These are phyloP conservation scores for Melanargia galathea DNA, from an alignment of 2,888 invertebrate genomes.

Conservation along the genomic window DNA sequence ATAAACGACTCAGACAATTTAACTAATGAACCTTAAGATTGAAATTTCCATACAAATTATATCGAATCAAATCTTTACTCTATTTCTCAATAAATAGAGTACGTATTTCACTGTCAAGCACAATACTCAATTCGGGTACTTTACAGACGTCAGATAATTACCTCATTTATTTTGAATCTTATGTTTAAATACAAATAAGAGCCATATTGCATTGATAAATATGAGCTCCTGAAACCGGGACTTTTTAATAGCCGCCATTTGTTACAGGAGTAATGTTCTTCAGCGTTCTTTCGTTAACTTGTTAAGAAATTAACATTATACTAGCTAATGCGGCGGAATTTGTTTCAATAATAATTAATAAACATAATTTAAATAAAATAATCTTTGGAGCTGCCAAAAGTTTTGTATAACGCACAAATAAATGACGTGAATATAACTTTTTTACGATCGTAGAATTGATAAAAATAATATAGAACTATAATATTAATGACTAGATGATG, in stretches of 20 bases:
- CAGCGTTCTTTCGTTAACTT: slow-evolving; percentile 30
- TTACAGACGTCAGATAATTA: background rate
- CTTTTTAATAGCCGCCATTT: slow-evolving; percentile 35
- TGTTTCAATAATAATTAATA: background rate
- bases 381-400: too few relatives aligned
- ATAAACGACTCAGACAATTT: slow-evolving; percentile 32
- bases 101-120: slow-evolving; percentile 11
- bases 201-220: background rate
- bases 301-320: slow-evolving; percentile 22
- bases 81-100: slow-evolving; percentile 4
- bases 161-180: slow-evolving; percentile 5
- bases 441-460: too few relatives aligned
- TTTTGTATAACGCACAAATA: too few relatives aligned
- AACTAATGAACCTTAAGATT: slow-evolving; percentile 34
- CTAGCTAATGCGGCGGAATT: background rate
- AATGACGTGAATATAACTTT: too few relatives aligned
- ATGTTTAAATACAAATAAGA: background rate
- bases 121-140: background rate
- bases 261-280: slow-evolving; percentile 30
- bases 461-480: too few relatives aligned
- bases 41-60: slow-evolving; percentile 21
- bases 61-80: slow-evolving; percentile 12
- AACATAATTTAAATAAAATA: too few relatives aligned
- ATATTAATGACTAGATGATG: too few relatives aligned
- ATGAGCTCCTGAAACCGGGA: background rate